A percentile compares a stretch with the other conserved stretches of the same genome.
Evolutionary conservation across 2,797 vertebrate genomes (phyloP).

Genomic region (Morus bassanus): DNA sequence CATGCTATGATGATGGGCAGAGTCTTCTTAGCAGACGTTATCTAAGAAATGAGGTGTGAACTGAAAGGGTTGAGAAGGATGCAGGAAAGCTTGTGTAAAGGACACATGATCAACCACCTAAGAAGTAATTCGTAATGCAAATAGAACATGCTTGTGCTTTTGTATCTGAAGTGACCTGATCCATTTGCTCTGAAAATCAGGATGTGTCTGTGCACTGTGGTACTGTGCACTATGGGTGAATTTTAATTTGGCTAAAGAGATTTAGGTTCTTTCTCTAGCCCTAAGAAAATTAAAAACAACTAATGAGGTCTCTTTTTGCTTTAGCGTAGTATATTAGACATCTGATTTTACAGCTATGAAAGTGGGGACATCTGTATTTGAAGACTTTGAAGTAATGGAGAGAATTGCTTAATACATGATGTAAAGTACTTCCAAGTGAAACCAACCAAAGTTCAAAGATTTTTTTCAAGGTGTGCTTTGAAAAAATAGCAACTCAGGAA

Average conservation of each 20-base stretch:
- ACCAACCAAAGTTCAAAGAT: constrained; percentile 19
- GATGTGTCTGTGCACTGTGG: background rate
- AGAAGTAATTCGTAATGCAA: background rate
- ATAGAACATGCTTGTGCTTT: background rate
- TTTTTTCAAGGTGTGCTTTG: background rate
- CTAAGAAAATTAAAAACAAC: background rate
- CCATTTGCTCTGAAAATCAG: background rate
- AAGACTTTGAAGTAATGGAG: constrained; percentile 12
- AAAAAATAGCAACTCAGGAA: background rate
- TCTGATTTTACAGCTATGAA: constrained; percentile 11
- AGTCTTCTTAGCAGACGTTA: background rate
- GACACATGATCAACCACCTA: background rate
- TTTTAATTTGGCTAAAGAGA: background rate
- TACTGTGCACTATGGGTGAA: background rate
- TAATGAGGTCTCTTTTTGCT: background rate
- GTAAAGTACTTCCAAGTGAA: constrained; percentile 36
- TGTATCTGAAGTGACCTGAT: background rate
- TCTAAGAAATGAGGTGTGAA: background rate
- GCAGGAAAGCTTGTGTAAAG: background rate
- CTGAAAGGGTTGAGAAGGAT: background rate
- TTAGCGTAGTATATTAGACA: background rate
- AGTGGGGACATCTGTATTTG: background rate
- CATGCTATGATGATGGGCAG: background rate
- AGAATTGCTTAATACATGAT: constrained; percentile 10
- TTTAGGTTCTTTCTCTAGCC: background rate